These are phyloP conservation scores for Nowickia ferox DNA, from an alignment of 2,888 invertebrate species.

Conservation along the genomic window DNA sequence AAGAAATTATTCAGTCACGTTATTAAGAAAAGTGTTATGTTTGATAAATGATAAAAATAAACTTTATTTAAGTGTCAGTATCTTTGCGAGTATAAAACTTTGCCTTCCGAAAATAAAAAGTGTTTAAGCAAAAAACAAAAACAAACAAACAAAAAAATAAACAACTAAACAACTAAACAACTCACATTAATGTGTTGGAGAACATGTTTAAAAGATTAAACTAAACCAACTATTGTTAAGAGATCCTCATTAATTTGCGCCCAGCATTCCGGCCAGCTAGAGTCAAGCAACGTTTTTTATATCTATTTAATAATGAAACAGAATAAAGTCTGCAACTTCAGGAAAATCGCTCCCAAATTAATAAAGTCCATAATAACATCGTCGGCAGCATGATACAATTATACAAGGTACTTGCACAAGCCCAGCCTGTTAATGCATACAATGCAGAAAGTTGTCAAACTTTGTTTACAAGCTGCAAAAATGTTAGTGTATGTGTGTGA, in stretches of 20 bases:
- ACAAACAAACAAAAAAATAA: too few species aligned
- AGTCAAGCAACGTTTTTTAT: background rate
- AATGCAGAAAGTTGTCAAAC: too few species aligned
- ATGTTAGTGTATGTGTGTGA: too few species aligned
- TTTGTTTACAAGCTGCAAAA: too few species aligned
- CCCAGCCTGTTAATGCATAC: too few species aligned
- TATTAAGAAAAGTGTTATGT: constrained; percentile 59
- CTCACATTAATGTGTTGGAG: background rate
- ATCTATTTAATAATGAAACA: too few species aligned
- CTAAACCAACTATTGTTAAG: constrained; percentile 49
- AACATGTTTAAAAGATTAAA: constrained; percentile 52
- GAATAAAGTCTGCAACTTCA: too few species aligned
- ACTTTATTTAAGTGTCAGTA: background rate
- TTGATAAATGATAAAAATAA: background rate
- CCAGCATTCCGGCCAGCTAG: constrained; percentile 12
- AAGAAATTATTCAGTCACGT: constrained; percentile 64
- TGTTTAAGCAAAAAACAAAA: constrained; percentile 1
- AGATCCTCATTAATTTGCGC: constrained; percentile 59
- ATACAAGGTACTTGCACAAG: too few species aligned
- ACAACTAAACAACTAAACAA: too few species aligned
- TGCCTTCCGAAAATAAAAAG: constrained; percentile 10
- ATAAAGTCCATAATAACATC: too few species aligned
- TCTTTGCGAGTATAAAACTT: constrained; percentile 11
- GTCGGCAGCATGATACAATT: too few species aligned
- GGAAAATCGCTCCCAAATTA: too few species aligned